Percentiles rank a stretch among this genome's conserved stretches.
These are phyloP conservation scores for Lateolabrax maculatus DNA, from an alignment of 2,797 vertebrate species.

Conservation along the genomic window DNA sequence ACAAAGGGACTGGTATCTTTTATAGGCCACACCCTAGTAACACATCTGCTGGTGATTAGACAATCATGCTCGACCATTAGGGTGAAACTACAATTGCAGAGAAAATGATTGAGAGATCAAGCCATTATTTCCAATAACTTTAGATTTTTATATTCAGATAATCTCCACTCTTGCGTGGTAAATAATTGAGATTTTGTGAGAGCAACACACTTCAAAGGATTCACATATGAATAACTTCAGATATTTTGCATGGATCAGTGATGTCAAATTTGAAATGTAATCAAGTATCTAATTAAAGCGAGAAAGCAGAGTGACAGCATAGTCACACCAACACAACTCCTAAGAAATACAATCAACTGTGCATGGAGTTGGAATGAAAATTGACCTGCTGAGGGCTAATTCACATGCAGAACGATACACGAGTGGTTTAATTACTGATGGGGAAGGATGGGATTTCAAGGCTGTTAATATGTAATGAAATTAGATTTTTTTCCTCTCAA, in stretches of 20 bases:
- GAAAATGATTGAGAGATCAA: too few relatives aligned
- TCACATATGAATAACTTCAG: constrained; percentile 33
- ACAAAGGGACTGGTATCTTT: too few relatives aligned
- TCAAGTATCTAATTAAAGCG: constrained; percentile 23
- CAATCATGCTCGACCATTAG: too few relatives aligned
- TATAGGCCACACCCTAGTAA: too few relatives aligned
- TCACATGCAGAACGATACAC: constrained; percentile 61
- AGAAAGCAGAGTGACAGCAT: constrained; percentile 76
- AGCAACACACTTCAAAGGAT: constrained; percentile 19
- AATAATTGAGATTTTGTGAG: constrained; percentile 27
- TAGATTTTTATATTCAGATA: constrained; percentile 2
- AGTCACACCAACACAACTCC: constrained; percentile 63
- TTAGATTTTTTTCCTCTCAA: constrained; percentile 45
- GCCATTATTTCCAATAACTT: neutral
- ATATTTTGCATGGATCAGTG: constrained; percentile 42
- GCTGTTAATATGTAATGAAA: constrained; percentile 67
- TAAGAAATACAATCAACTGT: constrained; percentile 46
- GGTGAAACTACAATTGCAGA: too few relatives aligned
- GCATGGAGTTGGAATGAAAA: constrained; percentile 49
- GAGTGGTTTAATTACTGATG: constrained; percentile 61
- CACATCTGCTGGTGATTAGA: too few relatives aligned
- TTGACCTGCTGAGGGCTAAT: constrained; percentile 55
- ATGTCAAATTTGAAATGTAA: constrained; percentile 43
- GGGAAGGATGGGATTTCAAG: constrained; percentile 53
- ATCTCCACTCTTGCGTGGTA: neutral